Evolutionary conservation across 2,113 vertebrate genomes (phyloP).

Genomic region (Hystrix cristata): DNA sequence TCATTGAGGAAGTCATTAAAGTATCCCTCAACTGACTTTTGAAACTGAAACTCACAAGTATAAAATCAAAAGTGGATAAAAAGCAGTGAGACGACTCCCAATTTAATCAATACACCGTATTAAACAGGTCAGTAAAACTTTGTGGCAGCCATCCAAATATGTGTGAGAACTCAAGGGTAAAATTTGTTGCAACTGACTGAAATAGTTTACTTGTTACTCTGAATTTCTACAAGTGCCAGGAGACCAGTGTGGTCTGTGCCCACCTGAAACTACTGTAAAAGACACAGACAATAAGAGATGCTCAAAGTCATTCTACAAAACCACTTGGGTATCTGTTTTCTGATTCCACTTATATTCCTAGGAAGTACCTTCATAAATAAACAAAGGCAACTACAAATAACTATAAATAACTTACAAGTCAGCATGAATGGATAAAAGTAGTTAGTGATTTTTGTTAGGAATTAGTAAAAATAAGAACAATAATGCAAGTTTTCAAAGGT

Average conservation of each 20-base stretch:
- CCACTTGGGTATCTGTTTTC: not conserved
- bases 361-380: not conserved
- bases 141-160: not conserved
- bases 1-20: constrained; percentile 30
- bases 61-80: not conserved
- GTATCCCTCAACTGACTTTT: not conserved
- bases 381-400: not conserved
- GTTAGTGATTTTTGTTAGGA: not conserved
- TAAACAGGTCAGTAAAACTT: not conserved
- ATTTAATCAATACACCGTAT: not conserved
- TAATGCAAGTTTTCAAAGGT: constrained; percentile 6
- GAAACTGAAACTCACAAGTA: not conserved
- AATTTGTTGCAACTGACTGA: not conserved
- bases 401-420: not conserved
- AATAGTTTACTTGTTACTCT: not conserved
- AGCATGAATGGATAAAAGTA: constrained; percentile 4
- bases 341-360: not conserved
- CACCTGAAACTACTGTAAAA: not conserved
- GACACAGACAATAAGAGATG: not conserved
- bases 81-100: not conserved
- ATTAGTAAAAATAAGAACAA: not conserved
- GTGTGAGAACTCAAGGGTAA: constrained; percentile 37
- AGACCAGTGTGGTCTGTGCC: not conserved
- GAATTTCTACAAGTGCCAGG: not conserved
- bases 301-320: not conserved